Base-by-base conservation (phyloP, 2,888 invertebrate genomes). In the Parnassius orleans region DNA sequence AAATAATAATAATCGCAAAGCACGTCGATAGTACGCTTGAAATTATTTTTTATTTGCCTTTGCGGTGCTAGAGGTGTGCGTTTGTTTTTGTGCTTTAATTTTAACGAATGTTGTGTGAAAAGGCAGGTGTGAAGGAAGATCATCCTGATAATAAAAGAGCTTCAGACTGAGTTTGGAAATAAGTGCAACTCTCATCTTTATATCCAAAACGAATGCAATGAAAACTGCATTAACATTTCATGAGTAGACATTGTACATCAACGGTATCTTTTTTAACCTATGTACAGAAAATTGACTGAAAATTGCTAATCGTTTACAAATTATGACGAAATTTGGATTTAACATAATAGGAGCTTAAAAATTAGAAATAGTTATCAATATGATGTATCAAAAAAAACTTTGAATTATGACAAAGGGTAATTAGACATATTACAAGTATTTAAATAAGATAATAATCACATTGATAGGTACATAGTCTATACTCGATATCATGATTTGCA, bases 381-480 rank as follows among this genome's bases (percentile, higher is more conserved):
- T 33, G 33, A 33, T 33, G 33, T 33, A 33, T 33, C 24, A 24
- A 33, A 33, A 33, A 64, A 66, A 71, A 66, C 19, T 61, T 66
- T 59, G 60, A 68, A 69, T 69, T 65, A 69, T 65, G 65, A 74
- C 68, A 68, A 67, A 70, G 63, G 68, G 70, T 71, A 69, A 68
- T 70, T 43, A 61, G 75, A 76, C 72, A 76, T 71, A 72, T 74
- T 74, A 76, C 76, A 72, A 75, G 75, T 74, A 72, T 74, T 76
- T 80, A 84, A 84, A 86, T 79, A 56, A 75, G 83, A 80, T 78
- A 80, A 81, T 81, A 85, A 85, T 86, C 83, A 87, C 83, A 85
- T 84, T 78, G 79, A 87, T 83, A 86, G 84, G 83, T 88, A 87
- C 80, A 83, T 83, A 88, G 81, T 85, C 81, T 87, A 87, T 83